Percentiles rank a stretch among this genome's conserved stretches.
These are phyloP conservation scores for Plusia festucae DNA, from an alignment of 2,888 invertebrate species.

Conservation along the genomic window DNA sequence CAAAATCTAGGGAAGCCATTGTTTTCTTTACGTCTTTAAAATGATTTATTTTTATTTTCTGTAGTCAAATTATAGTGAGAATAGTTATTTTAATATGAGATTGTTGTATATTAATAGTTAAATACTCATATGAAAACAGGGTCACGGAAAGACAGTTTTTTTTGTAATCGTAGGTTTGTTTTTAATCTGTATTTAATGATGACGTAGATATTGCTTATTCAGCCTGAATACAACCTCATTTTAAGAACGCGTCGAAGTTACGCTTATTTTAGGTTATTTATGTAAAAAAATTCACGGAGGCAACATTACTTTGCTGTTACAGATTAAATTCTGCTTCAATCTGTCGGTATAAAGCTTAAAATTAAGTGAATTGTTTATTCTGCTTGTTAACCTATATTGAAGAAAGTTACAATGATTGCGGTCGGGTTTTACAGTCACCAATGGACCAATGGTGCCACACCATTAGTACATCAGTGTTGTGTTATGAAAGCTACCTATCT, in stretches of 20 bases:
- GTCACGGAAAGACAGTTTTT: not conserved
- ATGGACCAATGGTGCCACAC: too few species aligned
- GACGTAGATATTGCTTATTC: not conserved
- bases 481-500: too few species aligned
- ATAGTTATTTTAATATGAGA: not conserved
- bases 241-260: not conserved
- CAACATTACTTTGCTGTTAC: not conserved
- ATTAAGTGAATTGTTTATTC: slow-evolving; percentile 1
- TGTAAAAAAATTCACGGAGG: not conserved
- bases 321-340: not conserved
- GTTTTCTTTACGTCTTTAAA: not conserved
- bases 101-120: not conserved
- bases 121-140: not conserved
- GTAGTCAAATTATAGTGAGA: not conserved
- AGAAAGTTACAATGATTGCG: not conserved
- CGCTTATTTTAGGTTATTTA: not conserved
- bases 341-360: not conserved
- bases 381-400: not conserved
- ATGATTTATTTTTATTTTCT: too few species aligned
- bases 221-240: not conserved
- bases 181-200: not conserved
- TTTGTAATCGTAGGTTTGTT: not conserved
- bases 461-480: too few species aligned
- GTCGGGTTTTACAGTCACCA: too few species aligned
- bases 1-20: slow-evolving; percentile 10